phyloP scores from a whole-genome alignment of 2,113 vertebrate genomes.

The Chunga burmeisteri region DNA sequence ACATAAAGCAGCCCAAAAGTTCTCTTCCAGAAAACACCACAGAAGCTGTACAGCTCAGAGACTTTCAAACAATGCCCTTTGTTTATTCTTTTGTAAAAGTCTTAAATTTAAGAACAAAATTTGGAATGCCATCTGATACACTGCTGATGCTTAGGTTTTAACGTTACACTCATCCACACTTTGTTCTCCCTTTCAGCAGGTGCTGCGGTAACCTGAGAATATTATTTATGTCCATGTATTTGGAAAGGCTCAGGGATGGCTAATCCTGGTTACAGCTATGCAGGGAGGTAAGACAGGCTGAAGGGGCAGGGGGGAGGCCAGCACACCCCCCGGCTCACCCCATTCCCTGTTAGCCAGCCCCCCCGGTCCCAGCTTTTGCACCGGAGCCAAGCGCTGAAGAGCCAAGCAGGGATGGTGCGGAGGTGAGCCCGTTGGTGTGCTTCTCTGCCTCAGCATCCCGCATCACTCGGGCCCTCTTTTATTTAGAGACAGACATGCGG shows the following conservation, averaged over 20 bases:
- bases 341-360: neutral
- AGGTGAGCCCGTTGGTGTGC: neutral
- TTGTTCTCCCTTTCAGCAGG: neutral
- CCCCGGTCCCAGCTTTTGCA: neutral
- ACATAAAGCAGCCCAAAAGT: neutral
- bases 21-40: neutral
- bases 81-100: neutral
- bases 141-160: neutral
- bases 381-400: neutral
- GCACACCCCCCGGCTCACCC: neutral
- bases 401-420: neutral
- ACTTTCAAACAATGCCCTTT: neutral
- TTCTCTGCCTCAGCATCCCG: neutral
- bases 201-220: fast-evolving
- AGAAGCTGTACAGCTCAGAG: neutral
- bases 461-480: neutral
- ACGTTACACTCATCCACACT: neutral
- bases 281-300: neutral
- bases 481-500: neutral
- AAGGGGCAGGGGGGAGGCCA: neutral
- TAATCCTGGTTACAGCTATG: neutral
- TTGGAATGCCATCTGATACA: neutral
- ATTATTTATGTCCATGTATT: neutral
- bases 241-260: neutral
- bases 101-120: neutral